phyloP scores from a whole-genome alignment of 2,888 invertebrate genomes.

The Podabrus alpinus region DNA sequence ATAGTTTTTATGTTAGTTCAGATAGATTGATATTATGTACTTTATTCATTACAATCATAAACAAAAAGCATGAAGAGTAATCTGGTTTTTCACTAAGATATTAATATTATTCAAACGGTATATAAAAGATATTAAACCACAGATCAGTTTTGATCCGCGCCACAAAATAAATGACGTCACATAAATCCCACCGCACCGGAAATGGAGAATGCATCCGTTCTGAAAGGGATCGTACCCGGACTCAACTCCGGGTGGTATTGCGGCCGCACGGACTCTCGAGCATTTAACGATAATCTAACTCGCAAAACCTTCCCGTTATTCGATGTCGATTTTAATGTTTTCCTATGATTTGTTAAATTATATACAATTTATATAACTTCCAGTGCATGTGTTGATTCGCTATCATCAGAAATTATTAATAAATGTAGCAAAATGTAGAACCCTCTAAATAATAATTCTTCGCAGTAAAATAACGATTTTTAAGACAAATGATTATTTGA shows the following conservation, averaged over 20 bases:
- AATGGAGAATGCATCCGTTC: constrained; percentile 47
- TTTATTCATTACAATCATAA: not conserved
- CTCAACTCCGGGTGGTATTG: constrained; percentile 34
- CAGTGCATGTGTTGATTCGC: not conserved
- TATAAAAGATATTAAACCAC: constrained; percentile 33
- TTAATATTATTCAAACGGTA: constrained; percentile 27
- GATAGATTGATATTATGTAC: not conserved
- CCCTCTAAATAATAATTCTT: not conserved
- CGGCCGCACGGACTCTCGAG: constrained; percentile 42
- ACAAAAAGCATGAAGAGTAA: not conserved
- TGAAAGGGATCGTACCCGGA: constrained; percentile 38
- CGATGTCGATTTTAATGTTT: constrained; percentile 22
- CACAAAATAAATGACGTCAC: constrained; percentile 45
- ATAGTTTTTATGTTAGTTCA: not conserved
- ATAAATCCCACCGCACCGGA: constrained; percentile 45
- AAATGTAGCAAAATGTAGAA: not conserved
- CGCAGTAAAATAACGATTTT: not conserved
- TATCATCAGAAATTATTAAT: not conserved
- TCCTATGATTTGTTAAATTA: constrained; percentile 5
- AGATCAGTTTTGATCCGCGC: constrained; percentile 41
- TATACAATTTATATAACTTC: not conserved
- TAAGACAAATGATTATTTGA: not conserved
- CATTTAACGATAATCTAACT: constrained; percentile 45
- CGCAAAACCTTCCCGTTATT: constrained; percentile 38
- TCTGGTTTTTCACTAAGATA: constrained; percentile 9